Base-by-base conservation (phyloP, 1,140 invertebrate genomes). In the Megalonaias nervosa region DNA sequence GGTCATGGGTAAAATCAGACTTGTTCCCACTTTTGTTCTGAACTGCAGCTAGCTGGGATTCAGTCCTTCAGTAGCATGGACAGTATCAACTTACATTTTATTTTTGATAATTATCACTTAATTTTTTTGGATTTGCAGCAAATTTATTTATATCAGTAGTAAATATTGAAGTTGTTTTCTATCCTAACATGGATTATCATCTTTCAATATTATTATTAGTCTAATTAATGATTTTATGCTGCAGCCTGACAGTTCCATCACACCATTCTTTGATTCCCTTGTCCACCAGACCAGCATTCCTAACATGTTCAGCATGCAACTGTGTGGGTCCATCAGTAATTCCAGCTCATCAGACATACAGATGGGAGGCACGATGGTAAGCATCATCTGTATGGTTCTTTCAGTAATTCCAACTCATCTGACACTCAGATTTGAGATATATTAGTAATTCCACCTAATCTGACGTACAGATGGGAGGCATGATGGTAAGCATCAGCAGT, bases 261-360 rank as follows among this genome's bases (percentile, higher is more conserved):
- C 68, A 19, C 88, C 90, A 21, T 88, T 85, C 70, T 88, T 89
- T 83, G 87, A 90, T 77, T 81, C 77, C 2, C 15, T 91, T 57
- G 82, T 88, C 16, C 70, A 69, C 3, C n/a, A 79, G 55, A 64
- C 67, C 17, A 26, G 72, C 11, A 60, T 89, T 5, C 61, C 73
- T 14, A 77, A 90, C 76, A 31, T 89, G 4, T 90, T 91, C 73
- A 86, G 87, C 60, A 79, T 91, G 69, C 88, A 89, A 78, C 82
- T 91, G 6, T 91, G 90, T 85, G 89, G 90, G 1, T 77, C 81
- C 1, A 77, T 84, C 0, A 80, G 79, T 59, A 78, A 79, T 58
- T 65, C 74, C 64, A 77, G 70, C 26, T 75, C 68, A 17, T 65
- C 66, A 4, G 77, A 77, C 31, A 67, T 77, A 38, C 74, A 74